Percentiles rank a stretch among this genome's conserved stretches.
Conservation (phyloP, 2,113 vertebrate genomes). For the Stigmatopora argus region DNA sequence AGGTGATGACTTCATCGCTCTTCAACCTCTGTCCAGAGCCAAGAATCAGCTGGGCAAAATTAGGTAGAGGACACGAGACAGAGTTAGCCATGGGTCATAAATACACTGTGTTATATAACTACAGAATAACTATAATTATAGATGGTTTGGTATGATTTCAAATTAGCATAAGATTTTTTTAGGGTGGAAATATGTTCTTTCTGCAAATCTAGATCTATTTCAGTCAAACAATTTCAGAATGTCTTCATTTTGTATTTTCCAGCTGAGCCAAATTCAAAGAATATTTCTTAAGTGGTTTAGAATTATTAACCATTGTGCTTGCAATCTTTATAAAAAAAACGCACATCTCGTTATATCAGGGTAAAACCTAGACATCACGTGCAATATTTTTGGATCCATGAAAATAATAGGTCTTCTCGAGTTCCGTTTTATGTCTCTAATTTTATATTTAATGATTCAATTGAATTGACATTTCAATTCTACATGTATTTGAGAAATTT, state of each 20-base stretch:
- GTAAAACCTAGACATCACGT: no score
- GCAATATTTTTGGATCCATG: no score
- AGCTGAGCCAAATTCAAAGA: not conserved
- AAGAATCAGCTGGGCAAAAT: constrained; percentile 98
- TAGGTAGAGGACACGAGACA: constrained; percentile 90
- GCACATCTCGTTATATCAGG: no score
- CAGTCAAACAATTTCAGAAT: not conserved
- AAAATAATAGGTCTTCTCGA: no score
- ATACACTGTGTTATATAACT: not conserved
- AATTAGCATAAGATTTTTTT: not conserved
- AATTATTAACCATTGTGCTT: not conserved
- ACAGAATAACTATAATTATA: not conserved
- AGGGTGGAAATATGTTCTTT: not conserved
- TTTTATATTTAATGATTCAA: no score
- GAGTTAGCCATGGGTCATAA: constrained; percentile 30
- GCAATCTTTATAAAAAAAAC: no score
- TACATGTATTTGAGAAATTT: not conserved
- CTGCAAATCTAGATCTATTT: not conserved
- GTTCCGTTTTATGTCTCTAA: no score
- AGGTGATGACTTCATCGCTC: constrained; percentile 98
- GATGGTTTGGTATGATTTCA: not conserved
- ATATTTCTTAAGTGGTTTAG: not conserved
- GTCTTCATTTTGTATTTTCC: not conserved
- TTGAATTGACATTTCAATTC: no score
- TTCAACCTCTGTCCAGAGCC: constrained; percentile 97